Evolutionary conservation across 2,888 invertebrate genomes (phyloP).

Genomic region (Eristalis arbustorum): DNA sequence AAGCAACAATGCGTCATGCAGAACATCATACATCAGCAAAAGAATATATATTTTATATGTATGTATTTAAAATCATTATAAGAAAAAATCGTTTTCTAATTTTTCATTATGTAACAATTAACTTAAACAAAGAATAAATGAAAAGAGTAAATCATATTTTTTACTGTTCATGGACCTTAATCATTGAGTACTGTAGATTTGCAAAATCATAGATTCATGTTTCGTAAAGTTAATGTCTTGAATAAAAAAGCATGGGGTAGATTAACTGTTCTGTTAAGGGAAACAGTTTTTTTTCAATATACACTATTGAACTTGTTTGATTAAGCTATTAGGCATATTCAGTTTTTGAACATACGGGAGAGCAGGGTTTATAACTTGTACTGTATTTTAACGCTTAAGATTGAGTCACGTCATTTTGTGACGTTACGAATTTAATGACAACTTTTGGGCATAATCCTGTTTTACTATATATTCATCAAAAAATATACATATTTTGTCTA

Average conservation of each 20-base stretch:
- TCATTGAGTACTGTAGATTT: slow-evolving; percentile 47
- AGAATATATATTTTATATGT: slow-evolving; percentile 13
- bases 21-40: slow-evolving; percentile 60
- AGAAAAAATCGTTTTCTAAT: slow-evolving; percentile 22
- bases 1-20: slow-evolving; percentile 66
- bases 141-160: slow-evolving; percentile 34
- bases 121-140: slow-evolving; percentile 31
- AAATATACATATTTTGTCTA: slow-evolving; percentile 36
- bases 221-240: slow-evolving; percentile 18
- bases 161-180: slow-evolving; percentile 48
- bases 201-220: slow-evolving; percentile 33
- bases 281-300: slow-evolving; percentile 31
- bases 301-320: slow-evolving; percentile 43
- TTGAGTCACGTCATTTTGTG: slow-evolving; percentile 66
- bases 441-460: slow-evolving; percentile 39
- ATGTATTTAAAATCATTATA: slow-evolving; percentile 16
- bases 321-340: slow-evolving; percentile 41
- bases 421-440: slow-evolving; percentile 51
- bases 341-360: slow-evolving; percentile 34
- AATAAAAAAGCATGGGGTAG: slow-evolving; percentile 41
- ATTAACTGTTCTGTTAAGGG: slow-evolving; percentile 35
- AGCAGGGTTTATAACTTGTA: slow-evolving; percentile 26
- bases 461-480: slow-evolving; percentile 31
- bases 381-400: slow-evolving; percentile 50
- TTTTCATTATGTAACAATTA: slow-evolving; percentile 20